Conservation (phyloP, 2,888 invertebrate genomes). For the Uloborus plumipes region DNA sequence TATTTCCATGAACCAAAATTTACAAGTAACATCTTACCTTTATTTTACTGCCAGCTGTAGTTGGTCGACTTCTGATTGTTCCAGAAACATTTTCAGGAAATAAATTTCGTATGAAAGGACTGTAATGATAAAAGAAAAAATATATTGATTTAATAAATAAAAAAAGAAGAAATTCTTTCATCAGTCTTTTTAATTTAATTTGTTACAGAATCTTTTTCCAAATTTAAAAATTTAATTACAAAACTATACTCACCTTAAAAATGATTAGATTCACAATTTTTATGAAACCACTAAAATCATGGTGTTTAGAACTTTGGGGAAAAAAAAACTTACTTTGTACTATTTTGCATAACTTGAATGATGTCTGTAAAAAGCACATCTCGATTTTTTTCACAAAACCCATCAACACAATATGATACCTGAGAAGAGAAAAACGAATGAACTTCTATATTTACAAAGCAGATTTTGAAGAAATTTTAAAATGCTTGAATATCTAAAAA, state of each 20-base stretch:
- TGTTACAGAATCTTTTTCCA: too few species aligned
- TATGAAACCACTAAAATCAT: too few species aligned
- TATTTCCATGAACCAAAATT: too few species aligned
- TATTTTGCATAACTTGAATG: slow-evolving; percentile 78
- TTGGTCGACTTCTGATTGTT: slow-evolving; percentile 75
- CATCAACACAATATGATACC: slow-evolving; percentile 76
- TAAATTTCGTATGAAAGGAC: slow-evolving; percentile 75
- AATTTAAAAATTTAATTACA: too few species aligned
- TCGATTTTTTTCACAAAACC: slow-evolving; percentile 80
- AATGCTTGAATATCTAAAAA: too few species aligned
- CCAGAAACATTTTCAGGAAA: slow-evolving; percentile 76
- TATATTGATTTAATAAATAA: background rate
- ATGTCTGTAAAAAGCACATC: slow-evolving; percentile 79
- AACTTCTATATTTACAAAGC: background rate
- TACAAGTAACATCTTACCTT: slow-evolving; percentile 70
- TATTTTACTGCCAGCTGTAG: slow-evolving; percentile 79
- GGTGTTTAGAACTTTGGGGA: too few species aligned
- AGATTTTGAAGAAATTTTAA: background rate
- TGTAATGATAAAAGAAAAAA: slow-evolving; percentile 69
- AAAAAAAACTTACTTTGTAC: slow-evolving; percentile 74
- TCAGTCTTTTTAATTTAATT: too few species aligned
- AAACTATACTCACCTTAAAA: too few species aligned
- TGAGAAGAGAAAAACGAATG: slow-evolving; percentile 65
- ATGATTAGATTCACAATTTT: too few species aligned
- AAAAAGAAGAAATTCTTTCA: too few species aligned